Percentiles rank a stretch among this genome's conserved stretches.
These are phyloP conservation scores for Calvadosia cruxmelitensis DNA, from an alignment of 30 jellyfish, hydroid and myxozoan species.

Conservation along the genomic window DNA sequence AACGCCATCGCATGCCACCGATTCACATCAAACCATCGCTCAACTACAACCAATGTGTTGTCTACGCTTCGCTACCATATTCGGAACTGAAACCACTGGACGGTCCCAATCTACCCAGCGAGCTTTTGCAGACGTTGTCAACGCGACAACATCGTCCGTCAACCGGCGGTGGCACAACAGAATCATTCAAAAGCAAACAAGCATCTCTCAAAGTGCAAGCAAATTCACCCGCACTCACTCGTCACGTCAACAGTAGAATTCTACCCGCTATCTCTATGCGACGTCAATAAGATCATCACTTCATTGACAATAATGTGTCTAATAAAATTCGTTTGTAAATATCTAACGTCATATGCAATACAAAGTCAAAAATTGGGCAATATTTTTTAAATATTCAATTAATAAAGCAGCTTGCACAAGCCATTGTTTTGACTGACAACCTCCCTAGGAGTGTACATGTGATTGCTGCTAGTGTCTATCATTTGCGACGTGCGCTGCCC, in stretches of 20 bases:
- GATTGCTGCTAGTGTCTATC: too few relatives aligned
- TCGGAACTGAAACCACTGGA: slow-evolving; percentile 34
- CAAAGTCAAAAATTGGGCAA: too few relatives aligned
- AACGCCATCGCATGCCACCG: slow-evolving; percentile 66
- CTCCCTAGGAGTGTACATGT: too few relatives aligned
- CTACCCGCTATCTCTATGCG: not conserved
- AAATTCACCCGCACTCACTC: not conserved
- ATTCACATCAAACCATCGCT: slow-evolving; percentile 48
- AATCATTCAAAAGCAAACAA: not conserved
- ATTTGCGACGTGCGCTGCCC: too few relatives aligned
- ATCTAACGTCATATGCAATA: too few relatives aligned
- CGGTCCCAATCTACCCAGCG: slow-evolving; percentile 48
- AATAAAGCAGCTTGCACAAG: too few relatives aligned
- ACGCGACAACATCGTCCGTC: slow-evolving; percentile 10
- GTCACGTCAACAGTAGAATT: not conserved
- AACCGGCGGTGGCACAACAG: not conserved
- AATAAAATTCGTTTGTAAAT: too few relatives aligned
- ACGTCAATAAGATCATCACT: not conserved
- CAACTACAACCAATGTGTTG: slow-evolving; percentile 76
- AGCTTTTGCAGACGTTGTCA: slow-evolving; percentile 20
- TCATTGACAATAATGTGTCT: too few relatives aligned
- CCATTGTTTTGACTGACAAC: too few relatives aligned
- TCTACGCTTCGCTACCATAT: slow-evolving; percentile 64
- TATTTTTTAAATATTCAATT: too few relatives aligned
- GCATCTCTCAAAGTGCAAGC: not conserved